Evolutionary conservation across 2,113 vertebrate genomes (phyloP).

Genomic region (Rostratula benghalensis): DNA sequence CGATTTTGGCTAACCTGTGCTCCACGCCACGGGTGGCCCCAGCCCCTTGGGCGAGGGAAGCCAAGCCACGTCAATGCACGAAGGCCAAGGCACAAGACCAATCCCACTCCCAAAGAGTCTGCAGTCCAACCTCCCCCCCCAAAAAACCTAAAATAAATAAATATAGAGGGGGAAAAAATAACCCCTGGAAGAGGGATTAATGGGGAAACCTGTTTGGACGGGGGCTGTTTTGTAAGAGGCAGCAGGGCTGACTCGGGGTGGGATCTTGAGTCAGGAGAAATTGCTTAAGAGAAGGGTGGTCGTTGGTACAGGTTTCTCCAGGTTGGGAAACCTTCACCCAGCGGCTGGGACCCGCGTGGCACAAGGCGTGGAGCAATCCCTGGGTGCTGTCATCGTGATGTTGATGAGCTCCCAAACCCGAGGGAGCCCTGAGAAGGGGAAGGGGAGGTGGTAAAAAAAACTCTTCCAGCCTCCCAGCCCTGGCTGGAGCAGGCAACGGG

Average conservation of each 20-base stretch:
- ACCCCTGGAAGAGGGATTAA: not conserved
- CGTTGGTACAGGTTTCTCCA: constrained; percentile 6
- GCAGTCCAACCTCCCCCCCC: not conserved
- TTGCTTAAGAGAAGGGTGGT: constrained; percentile 50
- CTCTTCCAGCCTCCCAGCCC: too few species aligned
- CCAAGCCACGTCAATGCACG: not conserved
- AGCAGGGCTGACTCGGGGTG: not conserved
- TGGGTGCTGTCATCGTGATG: not conserved
- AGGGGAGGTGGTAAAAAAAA: too few species aligned
- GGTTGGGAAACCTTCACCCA: constrained; percentile 48
- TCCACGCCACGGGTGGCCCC: not conserved
- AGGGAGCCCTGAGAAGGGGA: not conserved
- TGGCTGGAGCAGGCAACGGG: not conserved
- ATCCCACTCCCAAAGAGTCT: not conserved
- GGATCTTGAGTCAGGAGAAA: constrained; percentile 53
- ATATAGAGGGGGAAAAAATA: accelerated
- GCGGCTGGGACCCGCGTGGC: constrained; percentile 12
- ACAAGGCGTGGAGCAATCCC: constrained; percentile 40
- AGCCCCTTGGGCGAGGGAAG: not conserved
- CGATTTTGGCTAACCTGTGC: not conserved
- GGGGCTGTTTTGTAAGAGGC: constrained; percentile 42
- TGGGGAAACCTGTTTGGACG: constrained; percentile 43
- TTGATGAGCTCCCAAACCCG: constrained; percentile 12
- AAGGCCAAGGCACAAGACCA: too few species aligned
- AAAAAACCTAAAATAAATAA: not conserved